These are phyloP conservation scores for Acanthacorydalis orientalis DNA, from an alignment of 2,888 invertebrate genomes.

Conservation along the genomic window DNA sequence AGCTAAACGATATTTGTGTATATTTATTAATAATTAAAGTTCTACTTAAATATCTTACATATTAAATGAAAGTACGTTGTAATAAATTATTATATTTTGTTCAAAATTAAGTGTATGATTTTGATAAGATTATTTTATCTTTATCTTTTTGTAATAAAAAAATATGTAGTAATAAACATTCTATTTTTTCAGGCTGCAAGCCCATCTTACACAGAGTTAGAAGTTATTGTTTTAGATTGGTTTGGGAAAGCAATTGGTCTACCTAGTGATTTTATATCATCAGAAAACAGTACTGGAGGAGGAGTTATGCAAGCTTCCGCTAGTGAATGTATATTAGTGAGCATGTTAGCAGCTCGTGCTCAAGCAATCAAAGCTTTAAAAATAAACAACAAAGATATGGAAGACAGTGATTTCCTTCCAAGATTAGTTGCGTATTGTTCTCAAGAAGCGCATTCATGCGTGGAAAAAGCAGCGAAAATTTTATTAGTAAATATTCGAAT, in stretches of 20 bases:
- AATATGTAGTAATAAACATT: neutral
- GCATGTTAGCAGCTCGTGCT: conserved; percentile 57
- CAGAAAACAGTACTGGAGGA: conserved; percentile 45
- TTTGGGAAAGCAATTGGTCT: conserved; percentile 58
- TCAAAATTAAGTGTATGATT: too few relatives aligned
- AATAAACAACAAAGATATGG: conserved; percentile 28
- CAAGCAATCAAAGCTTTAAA: conserved; percentile 53
- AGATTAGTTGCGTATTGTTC: conserved; percentile 61
- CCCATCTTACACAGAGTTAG: conserved; percentile 74
- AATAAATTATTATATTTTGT: too few relatives aligned
- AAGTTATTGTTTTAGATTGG: conserved; percentile 72
- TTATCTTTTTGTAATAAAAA: too few relatives aligned
- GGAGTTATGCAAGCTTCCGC: conserved; percentile 74
- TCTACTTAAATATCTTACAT: too few relatives aligned
- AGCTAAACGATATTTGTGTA: neutral
- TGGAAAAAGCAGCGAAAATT: conserved; percentile 66
- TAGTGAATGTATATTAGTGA: conserved; percentile 65
- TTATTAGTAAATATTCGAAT: conserved; percentile 54
- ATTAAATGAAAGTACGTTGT: too few relatives aligned
- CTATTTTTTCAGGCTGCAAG: conserved; percentile 48
- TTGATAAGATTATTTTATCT: too few relatives aligned
- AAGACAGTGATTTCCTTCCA: conserved; percentile 56
- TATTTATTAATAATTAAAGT: too few relatives aligned
- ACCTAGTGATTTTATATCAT: conserved; percentile 45
- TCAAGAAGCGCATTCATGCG: conserved; percentile 57